Evolutionary conservation across 2,797 vertebrate genomes (phyloP).

Genomic region (Ataeniobius toweri): DNA sequence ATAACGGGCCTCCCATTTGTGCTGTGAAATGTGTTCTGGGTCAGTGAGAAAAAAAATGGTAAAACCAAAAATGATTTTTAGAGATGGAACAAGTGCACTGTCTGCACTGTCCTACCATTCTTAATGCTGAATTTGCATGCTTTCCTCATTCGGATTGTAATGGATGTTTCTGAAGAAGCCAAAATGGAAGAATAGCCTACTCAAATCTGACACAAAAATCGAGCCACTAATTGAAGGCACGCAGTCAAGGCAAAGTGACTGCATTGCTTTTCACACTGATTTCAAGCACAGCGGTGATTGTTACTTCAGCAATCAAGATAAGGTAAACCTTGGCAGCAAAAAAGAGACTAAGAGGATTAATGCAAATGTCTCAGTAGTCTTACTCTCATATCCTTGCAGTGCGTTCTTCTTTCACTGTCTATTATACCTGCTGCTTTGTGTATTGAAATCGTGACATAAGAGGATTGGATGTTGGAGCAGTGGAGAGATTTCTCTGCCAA

Average conservation of each 20-base stretch:
- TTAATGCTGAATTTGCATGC: constrained; percentile 53
- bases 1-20: constrained; percentile 71
- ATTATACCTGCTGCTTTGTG: constrained; percentile 52
- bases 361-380: constrained; percentile 27
- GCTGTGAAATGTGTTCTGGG: constrained; percentile 67
- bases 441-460: constrained; percentile 57
- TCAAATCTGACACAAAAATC: constrained; percentile 46
- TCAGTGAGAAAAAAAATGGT: constrained; percentile 44
- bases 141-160: constrained; percentile 42
- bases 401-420: constrained; percentile 29
- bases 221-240: constrained; percentile 52
- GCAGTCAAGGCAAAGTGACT: constrained; percentile 33
- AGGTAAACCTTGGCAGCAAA: constrained; percentile 32
- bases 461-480: constrained; percentile 55
- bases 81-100: constrained; percentile 49
- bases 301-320: constrained; percentile 51
- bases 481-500: constrained; percentile 54
- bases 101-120: constrained; percentile 35
- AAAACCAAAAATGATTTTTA: constrained; percentile 47
- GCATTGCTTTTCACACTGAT: constrained; percentile 55
- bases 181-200: constrained; percentile 54
- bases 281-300: constrained; percentile 47
- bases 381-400: constrained; percentile 9
- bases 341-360: constrained; percentile 29
- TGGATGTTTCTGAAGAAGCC: constrained; percentile 54